These are phyloP conservation scores for Acromyrmex heyeri DNA, from an alignment of 1,140 invertebrate species.

Conservation along the genomic window DNA sequence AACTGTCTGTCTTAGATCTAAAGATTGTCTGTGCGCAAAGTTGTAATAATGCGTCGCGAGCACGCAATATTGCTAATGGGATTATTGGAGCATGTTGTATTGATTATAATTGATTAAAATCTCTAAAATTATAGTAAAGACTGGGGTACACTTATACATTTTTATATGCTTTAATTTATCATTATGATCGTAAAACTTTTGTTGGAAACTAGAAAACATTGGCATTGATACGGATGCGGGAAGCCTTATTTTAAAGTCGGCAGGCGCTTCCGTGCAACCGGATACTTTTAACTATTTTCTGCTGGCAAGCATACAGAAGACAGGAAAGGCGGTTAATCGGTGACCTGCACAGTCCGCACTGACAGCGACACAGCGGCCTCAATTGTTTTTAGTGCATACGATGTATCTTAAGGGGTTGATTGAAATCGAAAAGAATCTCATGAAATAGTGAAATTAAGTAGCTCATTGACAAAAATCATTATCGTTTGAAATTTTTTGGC, in stretches of 20 bases:
- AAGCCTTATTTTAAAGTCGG: constrained; percentile 1
- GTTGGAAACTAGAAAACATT: neutral
- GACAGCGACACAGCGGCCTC: constrained; percentile 79
- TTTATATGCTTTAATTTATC: neutral
- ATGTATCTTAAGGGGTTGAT: constrained; percentile 51
- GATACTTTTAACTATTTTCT: constrained; percentile 35
- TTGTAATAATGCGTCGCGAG: constrained; percentile 19
- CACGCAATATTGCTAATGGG: neutral
- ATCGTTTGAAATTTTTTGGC: too few species aligned
- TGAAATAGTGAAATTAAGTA: constrained; percentile 48
- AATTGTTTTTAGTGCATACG: constrained; percentile 81
- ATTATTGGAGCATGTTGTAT: neutral
- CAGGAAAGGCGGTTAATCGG: constrained; percentile 77
- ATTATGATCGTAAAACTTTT: neutral
- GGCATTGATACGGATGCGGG: neutral
- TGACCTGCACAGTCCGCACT: constrained; percentile 69
- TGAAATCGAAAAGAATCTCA: constrained; percentile 53
- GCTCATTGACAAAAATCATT: neutral
- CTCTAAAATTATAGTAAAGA: neutral
- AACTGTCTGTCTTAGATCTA: constrained; percentile 5
- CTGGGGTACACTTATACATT: neutral
- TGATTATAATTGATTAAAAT: neutral
- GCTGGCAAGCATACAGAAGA: neutral
- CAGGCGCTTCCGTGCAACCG: constrained; percentile 21
- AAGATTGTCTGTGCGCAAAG: constrained; percentile 16